A percentile compares a stretch with the other conserved stretches of the same genome.
phyloP scores from a whole-genome alignment of 2,888 invertebrate species.

The Acanthopleura granulata region DNA sequence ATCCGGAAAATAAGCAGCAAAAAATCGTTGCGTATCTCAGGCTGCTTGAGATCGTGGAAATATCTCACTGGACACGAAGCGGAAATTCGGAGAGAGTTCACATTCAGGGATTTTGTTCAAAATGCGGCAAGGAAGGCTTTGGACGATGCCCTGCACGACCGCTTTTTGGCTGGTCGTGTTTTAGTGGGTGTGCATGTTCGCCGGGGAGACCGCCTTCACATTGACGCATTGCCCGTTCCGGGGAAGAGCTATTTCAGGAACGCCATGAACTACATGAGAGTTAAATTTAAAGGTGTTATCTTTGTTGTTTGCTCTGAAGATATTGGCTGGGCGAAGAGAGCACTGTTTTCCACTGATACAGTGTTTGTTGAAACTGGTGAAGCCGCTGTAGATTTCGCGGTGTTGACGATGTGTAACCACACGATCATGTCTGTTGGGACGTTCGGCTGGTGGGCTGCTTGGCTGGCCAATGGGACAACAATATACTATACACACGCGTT shows the following conservation, averaged over 20 bases:
- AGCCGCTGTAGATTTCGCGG: slow-evolving; percentile 1
- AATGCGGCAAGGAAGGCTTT: background rate
- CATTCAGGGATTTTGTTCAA: background rate
- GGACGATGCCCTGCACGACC: background rate
- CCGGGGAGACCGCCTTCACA: slow-evolving; percentile 8
- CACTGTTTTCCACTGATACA: background rate
- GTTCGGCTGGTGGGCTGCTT: slow-evolving; percentile 17
- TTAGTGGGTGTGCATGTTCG: slow-evolving; percentile 17
- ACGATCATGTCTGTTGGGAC: slow-evolving; percentile 19
- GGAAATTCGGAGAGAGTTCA: slow-evolving; percentile 4
- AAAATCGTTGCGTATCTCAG: background rate
- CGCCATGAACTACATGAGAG: background rate
- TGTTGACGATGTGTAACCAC: slow-evolving; percentile 8
- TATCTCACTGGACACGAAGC: background rate
- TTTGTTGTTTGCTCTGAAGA: slow-evolving; percentile 16
- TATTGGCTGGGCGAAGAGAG: background rate
- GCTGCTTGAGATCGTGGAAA: slow-evolving; percentile 7
- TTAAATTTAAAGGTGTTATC: background rate
- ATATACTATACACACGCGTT: background rate
- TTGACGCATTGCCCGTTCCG: background rate
- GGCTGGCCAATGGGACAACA: slow-evolving; percentile 8
- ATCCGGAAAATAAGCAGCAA: background rate
- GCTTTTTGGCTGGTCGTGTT: background rate
- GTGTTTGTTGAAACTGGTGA: background rate
- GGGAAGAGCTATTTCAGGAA: slow-evolving; percentile 2